Evolutionary conservation across 2,888 invertebrate genomes (phyloP).

Genomic region (Apantesis nais): DNA sequence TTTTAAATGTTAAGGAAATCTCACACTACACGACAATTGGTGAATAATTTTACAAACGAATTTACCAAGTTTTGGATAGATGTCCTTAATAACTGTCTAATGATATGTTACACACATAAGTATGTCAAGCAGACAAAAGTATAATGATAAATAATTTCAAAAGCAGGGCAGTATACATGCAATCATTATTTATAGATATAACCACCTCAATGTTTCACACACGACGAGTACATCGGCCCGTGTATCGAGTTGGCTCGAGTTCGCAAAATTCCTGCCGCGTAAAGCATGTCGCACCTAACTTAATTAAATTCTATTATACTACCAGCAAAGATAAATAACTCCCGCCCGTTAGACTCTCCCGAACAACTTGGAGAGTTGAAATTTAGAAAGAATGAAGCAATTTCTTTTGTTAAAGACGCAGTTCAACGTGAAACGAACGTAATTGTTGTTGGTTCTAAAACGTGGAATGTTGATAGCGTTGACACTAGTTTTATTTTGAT

Average conservation of each 20-base stretch:
- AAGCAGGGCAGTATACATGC: conserved; percentile 21
- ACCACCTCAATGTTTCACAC: conserved; percentile 27
- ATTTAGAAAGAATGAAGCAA: conserved; percentile 80
- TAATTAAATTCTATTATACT: conserved; percentile 85
- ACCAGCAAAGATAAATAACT: conserved; percentile 81
- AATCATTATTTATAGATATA: conserved; percentile 33
- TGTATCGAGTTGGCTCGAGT: conserved; percentile 60
- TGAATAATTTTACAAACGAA: not conserved
- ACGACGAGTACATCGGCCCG: conserved; percentile 36
- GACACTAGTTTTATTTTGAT: conserved; percentile 24
- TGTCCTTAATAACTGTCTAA: too few relatives aligned
- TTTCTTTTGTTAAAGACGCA: conserved; percentile 67
- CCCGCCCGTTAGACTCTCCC: conserved; percentile 61
- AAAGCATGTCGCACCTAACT: conserved; percentile 80
- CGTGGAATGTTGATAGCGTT: conserved; percentile 42
- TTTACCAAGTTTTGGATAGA: not conserved
- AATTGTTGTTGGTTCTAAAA: conserved; percentile 51
- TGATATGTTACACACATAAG: not conserved
- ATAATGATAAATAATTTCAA: conserved; percentile 9
- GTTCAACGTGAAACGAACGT: conserved; percentile 53
- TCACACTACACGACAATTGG: not conserved
- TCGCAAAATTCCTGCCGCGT: conserved; percentile 73
- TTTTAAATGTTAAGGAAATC: too few relatives aligned
- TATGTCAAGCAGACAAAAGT: not conserved
- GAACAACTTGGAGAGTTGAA: conserved; percentile 60